Base-by-base conservation (phyloP, 2,888 invertebrate genomes). In the Ceramica pisi region DNA sequence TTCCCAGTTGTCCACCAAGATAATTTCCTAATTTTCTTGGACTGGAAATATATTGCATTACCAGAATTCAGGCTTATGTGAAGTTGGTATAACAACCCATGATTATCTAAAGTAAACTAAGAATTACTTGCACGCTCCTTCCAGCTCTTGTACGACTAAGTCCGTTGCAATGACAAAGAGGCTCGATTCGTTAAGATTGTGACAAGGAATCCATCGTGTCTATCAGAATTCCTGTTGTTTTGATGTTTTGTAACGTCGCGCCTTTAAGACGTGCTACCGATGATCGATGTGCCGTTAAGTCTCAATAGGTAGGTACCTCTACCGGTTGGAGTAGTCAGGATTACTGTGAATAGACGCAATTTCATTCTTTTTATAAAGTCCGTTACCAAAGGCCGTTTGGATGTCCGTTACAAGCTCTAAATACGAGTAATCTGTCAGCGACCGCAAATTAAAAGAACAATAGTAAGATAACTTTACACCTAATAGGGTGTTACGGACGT, bases 241-340 rank as follows among this genome's bases (percentile, higher is more conserved):
- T 80, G 70, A 83, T 86, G 84, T 82, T 86, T 84, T 81, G 80
- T 74, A 71, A 80, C n/a, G 53, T 86, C 90, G 88, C 89, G 89
- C 90, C 90, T 87, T 21, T 70, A 59, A 61, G 76, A 77, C 53
- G 51, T 56, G 60, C 26, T 46, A 6, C 41, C 16, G 48, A 67
- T 80, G 80, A 80, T 80, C 23, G 80, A 80, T 80, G 53, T 51
- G 75, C 75, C 70, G 70, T 75, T 80, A 62, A 38, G 60, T 16
- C 57, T 31, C 9, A 10, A 51, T 41, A n/a, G n/a, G n/a, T n/a
- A n/a, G n/a, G n/a, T n/a, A n/a, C 44, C 35, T 38, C 7, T 31
- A 16, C n/a, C 26, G 55, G 8, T 60, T 67, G 50, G 26, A 63
- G 31, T 23, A 48, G 75, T 74, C 60, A 46, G 51, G 48, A 38